These are phyloP conservation scores for Geotrypetes seraphini DNA, from an alignment of 2,797 vertebrate species.

Conservation along the genomic window DNA sequence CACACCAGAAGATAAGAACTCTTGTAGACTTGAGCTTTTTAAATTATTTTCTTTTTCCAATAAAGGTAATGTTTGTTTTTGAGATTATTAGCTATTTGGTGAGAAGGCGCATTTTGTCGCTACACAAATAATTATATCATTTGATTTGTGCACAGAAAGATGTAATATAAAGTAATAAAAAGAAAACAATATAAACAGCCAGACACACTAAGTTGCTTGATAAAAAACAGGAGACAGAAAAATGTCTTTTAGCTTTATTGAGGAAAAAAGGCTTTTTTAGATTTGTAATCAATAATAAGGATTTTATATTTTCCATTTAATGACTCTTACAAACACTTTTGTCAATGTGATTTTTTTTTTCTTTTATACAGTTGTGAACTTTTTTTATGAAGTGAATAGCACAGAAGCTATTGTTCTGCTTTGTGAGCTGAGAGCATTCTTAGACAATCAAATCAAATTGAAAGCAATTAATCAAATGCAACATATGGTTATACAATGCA, in stretches of 20 bases:
- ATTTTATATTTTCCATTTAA: slow-evolving; percentile 17
- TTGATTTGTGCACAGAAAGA: slow-evolving; percentile 30
- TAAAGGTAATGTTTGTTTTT: slow-evolving; percentile 28
- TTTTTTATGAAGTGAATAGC: too few species aligned
- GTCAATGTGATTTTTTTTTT: too few species aligned
- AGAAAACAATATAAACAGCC: slow-evolving; percentile 36
- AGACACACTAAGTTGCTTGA: slow-evolving; percentile 44
- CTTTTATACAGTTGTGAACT: too few species aligned
- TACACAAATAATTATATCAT: slow-evolving; percentile 33
- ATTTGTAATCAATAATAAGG: slow-evolving; percentile 35
- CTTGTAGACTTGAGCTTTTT: too few species aligned
- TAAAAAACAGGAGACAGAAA: slow-evolving; percentile 28
- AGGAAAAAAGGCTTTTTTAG: slow-evolving; percentile 27
- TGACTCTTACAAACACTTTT: slow-evolving; percentile 22
- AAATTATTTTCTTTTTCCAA: slow-evolving; percentile 25
- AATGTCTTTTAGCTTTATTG: slow-evolving; percentile 32
- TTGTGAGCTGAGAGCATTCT: too few species aligned
- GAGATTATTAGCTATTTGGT: slow-evolving; percentile 35
- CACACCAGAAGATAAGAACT: too few species aligned
- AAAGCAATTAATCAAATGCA: too few species aligned
- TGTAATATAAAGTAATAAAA: slow-evolving; percentile 50
- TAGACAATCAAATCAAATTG: too few species aligned
- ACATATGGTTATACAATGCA: too few species aligned
- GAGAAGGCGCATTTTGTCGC: slow-evolving; percentile 32
- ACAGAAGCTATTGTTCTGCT: too few species aligned